Conservation (phyloP, 2,797 vertebrate genomes). For the Anabacerthia variegaticeps region DNA sequence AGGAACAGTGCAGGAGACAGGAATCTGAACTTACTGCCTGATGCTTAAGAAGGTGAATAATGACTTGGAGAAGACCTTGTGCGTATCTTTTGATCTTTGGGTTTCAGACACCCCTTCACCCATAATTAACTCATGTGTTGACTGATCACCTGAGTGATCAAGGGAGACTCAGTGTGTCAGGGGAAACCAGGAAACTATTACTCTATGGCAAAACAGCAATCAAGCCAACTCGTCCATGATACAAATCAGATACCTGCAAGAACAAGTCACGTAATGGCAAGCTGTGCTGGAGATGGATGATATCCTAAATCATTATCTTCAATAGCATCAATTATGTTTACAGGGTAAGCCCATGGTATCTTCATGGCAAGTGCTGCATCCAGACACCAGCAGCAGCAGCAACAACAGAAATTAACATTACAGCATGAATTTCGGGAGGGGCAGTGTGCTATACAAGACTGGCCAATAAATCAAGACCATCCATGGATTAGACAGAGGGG, state of each 20-base stretch:
- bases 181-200: constrained; percentile 53
- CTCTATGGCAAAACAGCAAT: constrained; percentile 50
- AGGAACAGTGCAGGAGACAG: not conserved
- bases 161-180: constrained; percentile 39
- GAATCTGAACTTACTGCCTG: constrained; percentile 16
- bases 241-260: constrained; percentile 60
- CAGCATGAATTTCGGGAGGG: constrained; percentile 27
- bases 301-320: constrained; percentile 64
- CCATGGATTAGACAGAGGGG: constrained; percentile 30
- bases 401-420: constrained; percentile 46
- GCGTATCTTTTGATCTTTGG: constrained; percentile 40
- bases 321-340: constrained; percentile 53
- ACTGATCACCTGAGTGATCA: constrained; percentile 61
- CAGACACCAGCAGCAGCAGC: not conserved
- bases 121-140: constrained; percentile 61
- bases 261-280: constrained; percentile 48
- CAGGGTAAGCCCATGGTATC: constrained; percentile 23
- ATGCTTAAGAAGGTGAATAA: constrained; percentile 56
- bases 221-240: constrained; percentile 30
- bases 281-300: constrained; percentile 51
- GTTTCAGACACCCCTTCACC: constrained; percentile 49
- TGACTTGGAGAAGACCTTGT: constrained; percentile 45
- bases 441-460: not conserved
- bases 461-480: constrained; percentile 55
- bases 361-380: constrained; percentile 3